Evolutionary conservation across 2,113 vertebrate genomes (phyloP).

Genomic region (Cyprinodon variegatus): DNA sequence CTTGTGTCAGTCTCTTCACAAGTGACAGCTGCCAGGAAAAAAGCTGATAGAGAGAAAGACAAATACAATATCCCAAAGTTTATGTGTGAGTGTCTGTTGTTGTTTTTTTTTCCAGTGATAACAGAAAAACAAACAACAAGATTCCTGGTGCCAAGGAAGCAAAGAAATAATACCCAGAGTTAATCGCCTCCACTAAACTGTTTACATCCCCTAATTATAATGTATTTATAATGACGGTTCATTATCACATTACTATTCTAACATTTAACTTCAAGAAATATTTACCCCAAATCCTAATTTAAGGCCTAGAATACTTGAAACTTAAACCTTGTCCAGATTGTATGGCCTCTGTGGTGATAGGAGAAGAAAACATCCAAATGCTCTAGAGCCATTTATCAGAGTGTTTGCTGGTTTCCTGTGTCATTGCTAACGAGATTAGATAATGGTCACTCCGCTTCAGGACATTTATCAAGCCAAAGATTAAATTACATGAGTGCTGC

Average conservation of each 20-base stretch:
- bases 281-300: not conserved
- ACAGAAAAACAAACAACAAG: constrained; percentile 32
- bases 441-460: constrained; percentile 42
- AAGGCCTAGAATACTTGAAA: not conserved
- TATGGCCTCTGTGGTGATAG: not conserved
- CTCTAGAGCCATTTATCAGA: not conserved
- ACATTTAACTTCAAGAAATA: not conserved
- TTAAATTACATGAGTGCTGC: constrained; percentile 8
- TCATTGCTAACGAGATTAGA: constrained; percentile 20
- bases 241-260: not conserved
- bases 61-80: not conserved
- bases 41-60: constrained; percentile 12
- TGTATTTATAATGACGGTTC: not conserved
- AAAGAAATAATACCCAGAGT: not conserved
- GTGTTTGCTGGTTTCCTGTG: constrained; percentile 7
- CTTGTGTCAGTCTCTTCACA: constrained; percentile 31
- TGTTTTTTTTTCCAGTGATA: constrained; percentile 36
- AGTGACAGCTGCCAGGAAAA: constrained; percentile 28
- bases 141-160: constrained; percentile 30
- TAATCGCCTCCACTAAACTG: not conserved
- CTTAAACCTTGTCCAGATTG: not conserved
- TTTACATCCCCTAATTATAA: not conserved
- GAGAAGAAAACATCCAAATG: not conserved
- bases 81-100: constrained; percentile 17
- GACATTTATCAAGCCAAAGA: constrained; percentile 16